Percentiles rank a stretch among this genome's conserved stretches.
Evolutionary conservation across 2,888 invertebrate genomes (phyloP).

Genomic region (Meliscaeva auricollis): DNA sequence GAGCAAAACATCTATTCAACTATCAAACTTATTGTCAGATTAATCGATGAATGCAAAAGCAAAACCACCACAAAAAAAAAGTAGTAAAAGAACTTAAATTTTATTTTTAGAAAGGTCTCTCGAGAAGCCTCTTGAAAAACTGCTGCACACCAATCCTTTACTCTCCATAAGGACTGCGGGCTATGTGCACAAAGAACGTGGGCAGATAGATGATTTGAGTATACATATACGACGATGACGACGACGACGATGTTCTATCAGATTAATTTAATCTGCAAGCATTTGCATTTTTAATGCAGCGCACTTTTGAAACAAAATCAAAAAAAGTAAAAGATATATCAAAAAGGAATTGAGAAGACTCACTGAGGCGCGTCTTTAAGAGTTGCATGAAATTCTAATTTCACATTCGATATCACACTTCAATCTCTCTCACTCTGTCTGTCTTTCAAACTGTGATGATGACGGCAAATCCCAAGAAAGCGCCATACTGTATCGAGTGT

Average conservation of each 20-base stretch:
- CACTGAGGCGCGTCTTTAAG: slow-evolving; percentile 50
- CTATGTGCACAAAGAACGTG: slow-evolving; percentile 11
- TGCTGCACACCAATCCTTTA: slow-evolving; percentile 1
- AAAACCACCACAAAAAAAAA: not conserved
- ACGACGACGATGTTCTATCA: slow-evolving; percentile 37
- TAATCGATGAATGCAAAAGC: slow-evolving; percentile 52
- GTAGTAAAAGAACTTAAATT: slow-evolving; percentile 33
- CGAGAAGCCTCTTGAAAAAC: slow-evolving; percentile 25
- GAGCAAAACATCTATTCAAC: slow-evolving; percentile 31
- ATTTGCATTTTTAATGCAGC: slow-evolving; percentile 61
- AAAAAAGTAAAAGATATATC: slow-evolving; percentile 18
- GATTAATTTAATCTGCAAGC: slow-evolving; percentile 63
- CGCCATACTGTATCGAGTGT: slow-evolving; percentile 49
- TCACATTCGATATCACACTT: slow-evolving; percentile 74
- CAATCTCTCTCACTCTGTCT: slow-evolving; percentile 45
- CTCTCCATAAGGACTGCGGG: slow-evolving; percentile 5
- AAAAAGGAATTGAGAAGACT: slow-evolving; percentile 25
- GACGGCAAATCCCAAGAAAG: slow-evolving; percentile 56
- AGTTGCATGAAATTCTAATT: slow-evolving; percentile 70
- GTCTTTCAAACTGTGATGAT: not conserved
- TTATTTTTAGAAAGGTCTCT: slow-evolving; percentile 64
- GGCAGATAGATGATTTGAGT: slow-evolving; percentile 20
- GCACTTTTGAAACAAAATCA: not conserved
- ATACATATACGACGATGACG: not conserved
- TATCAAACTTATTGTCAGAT: slow-evolving; percentile 57